These are phyloP conservation scores for Diplazon laetatorius DNA, from an alignment of 2,888 invertebrate genomes.

Conservation along the genomic window DNA sequence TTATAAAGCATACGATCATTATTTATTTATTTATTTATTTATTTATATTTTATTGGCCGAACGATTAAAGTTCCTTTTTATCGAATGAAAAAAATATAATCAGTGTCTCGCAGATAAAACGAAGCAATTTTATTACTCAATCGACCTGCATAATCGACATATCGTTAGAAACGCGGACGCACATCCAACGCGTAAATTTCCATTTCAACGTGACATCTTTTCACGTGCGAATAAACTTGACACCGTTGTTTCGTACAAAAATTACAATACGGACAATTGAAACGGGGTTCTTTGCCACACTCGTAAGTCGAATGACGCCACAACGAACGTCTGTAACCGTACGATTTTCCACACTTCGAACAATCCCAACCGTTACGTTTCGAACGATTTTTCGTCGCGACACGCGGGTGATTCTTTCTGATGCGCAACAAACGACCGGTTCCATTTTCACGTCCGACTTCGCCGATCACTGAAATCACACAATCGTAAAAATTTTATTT, in stretches of 20 bases:
- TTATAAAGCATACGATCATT: too few relatives aligned
- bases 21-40: too few relatives aligned
- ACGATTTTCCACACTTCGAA: conserved; percentile 41
- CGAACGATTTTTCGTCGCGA: neutral
- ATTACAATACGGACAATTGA: conserved; percentile 72
- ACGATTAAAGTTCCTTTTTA: neutral
- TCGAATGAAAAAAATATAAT: too few relatives aligned
- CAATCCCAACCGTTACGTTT: neutral
- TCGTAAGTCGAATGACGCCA: conserved; percentile 67
- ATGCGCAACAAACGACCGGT: too few relatives aligned
- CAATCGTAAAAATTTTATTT: too few relatives aligned
- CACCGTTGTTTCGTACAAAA: conserved; percentile 71
- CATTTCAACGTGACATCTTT: conserved; percentile 7
- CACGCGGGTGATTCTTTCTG: too few relatives aligned
- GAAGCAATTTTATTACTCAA: neutral
- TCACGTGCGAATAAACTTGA: conserved; percentile 75
- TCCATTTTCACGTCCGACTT: neutral
- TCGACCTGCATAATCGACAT: too few relatives aligned
- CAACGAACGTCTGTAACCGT: conserved; percentile 34
- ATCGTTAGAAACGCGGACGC: neutral
- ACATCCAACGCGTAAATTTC: conserved; percentile 26
- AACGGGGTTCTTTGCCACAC: conserved; percentile 72
- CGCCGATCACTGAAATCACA: too few relatives aligned
- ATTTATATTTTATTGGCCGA: conserved; percentile 1
- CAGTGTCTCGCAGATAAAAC: too few relatives aligned